Conservation (phyloP, 2,797 vertebrate species). For the Eulemur rubriventer region DNA sequence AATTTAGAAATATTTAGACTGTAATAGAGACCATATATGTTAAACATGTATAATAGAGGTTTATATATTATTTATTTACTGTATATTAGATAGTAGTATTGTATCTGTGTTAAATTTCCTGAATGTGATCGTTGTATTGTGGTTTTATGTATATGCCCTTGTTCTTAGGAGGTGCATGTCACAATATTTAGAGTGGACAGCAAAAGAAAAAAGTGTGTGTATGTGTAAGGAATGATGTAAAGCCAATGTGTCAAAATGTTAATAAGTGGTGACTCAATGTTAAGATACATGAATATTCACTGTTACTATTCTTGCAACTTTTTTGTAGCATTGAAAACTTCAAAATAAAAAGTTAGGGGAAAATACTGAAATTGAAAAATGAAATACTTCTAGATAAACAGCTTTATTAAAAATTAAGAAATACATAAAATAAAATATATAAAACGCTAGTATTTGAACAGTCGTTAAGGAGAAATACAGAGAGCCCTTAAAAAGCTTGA, state of each 20-base stretch:
- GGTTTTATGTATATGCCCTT: not conserved
- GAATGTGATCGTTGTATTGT: not conserved
- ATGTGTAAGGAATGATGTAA: not conserved
- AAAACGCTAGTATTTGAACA: not conserved
- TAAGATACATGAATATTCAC: not conserved
- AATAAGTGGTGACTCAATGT: not conserved
- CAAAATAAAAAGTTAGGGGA: not conserved
- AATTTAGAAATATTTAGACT: not conserved
- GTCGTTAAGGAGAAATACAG: constrained; percentile 6
- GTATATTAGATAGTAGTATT: not conserved
- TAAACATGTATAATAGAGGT: not conserved
- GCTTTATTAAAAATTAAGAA: constrained; percentile 10
- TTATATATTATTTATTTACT: constrained; percentile 30
- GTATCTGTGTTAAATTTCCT: not conserved
- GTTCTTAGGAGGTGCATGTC: not conserved
- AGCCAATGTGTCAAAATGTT: not conserved
- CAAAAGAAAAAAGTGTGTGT: not conserved
- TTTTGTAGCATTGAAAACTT: constrained; percentile 13
- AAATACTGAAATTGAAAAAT: not conserved
- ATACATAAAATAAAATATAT: not conserved
- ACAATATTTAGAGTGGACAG: not conserved
- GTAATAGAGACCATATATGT: not conserved
- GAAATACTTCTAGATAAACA: not conserved
- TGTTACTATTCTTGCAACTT: not conserved
- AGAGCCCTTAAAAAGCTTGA: constrained; percentile 10